Base-by-base conservation (phyloP, 1,140 invertebrate species). In the Popillia japonica region DNA sequence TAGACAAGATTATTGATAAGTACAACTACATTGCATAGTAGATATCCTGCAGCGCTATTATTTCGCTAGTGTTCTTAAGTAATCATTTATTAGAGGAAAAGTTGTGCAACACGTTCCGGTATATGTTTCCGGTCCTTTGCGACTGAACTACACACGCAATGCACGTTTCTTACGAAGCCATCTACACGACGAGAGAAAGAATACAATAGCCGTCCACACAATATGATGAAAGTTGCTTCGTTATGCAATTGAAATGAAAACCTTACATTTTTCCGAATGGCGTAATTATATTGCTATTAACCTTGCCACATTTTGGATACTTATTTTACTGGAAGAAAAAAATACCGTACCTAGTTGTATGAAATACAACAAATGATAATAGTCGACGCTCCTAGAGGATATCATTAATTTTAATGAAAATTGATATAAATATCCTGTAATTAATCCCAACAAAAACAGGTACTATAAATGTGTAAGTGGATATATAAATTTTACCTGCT, bases 61-160 rank as follows among this genome's bases (percentile, higher is more conserved):
- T 68, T 68, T 68, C 61, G 11, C 27, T 14, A 27, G 20, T 22
- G 20, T 34, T 68, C 20, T 68, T 68, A 68, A 11, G 61, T 68
- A 68, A 68, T 34, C 10, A 68, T 68, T 68, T 68, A 68, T 34
- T 23, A 68, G 27, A 34, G 61, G 20, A 68, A 68, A 68, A 68
- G 61, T 68, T 68, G 61, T 68, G 61, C 23, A 68, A 68, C 22
- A 68, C 20, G 20, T 68, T 68, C 61, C 61, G 61, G 22, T 22
- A 9, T 68, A 34, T 9, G 27, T 68, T 68, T 68, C 61, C 61
- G 61, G 61, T 68, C 61, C 61, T 34, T n/a, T 68, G 61, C 3
- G 61, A 68, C 17, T 20, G 22, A 68, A 68, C n/a, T 27, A 68
- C 22, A 68, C 61, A 68, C 27, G 61, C 61, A 20, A 68, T 22